phyloP scores from a whole-genome alignment of 2,888 invertebrate genomes.

The Embidobia sp. region DNA sequence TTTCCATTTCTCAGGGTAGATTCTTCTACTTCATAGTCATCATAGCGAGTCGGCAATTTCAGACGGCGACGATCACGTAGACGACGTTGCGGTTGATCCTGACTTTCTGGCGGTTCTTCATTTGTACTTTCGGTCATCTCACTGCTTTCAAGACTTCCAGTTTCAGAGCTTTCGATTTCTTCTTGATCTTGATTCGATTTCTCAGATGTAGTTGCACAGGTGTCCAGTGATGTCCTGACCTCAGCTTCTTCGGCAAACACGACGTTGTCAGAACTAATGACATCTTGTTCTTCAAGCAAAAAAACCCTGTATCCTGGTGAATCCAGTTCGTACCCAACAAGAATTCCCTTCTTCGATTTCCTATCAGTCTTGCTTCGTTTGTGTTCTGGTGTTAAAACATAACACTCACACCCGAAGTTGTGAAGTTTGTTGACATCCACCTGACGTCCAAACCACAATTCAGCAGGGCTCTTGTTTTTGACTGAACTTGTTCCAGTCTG shows the following conservation, averaged over 20 bases:
- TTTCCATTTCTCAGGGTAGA: no score
- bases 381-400: constrained; percentile 1
- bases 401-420: constrained; percentile 15
- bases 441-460: constrained; percentile 22
- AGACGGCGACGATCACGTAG: no score
- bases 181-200: not conserved
- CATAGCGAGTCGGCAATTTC: no score
- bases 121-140: no score
- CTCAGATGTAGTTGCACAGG: no score
- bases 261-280: constrained; percentile 64
- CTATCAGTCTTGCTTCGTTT: constrained; percentile 22
- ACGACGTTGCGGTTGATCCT: no score
- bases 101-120: no score
- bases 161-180: no score
- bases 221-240: not conserved
- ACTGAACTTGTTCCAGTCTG: constrained; percentile 23
- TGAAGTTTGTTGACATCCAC: not conserved
- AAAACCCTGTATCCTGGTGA: constrained; percentile 64
- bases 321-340: constrained; percentile 69
- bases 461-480: constrained; percentile 5
- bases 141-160: no score
- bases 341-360: constrained; percentile 64
- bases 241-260: constrained; percentile 46
- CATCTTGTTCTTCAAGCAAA: constrained; percentile 48
- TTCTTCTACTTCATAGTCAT: no score